These are phyloP conservation scores for Agrilus cyanescens DNA, from an alignment of 2,888 invertebrate genomes.

Conservation along the genomic window DNA sequence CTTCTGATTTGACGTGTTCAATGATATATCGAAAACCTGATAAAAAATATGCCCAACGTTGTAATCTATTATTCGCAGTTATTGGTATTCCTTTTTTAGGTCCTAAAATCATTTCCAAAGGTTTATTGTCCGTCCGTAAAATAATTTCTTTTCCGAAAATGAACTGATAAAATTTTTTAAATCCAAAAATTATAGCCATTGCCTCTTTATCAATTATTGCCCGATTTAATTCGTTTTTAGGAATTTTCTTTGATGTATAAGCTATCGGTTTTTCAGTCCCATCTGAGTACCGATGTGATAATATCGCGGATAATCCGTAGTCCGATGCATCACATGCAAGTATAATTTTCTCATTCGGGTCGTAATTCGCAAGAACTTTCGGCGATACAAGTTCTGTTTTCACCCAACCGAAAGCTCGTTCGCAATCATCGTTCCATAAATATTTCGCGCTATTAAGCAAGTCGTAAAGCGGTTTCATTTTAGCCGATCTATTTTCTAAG, in stretches of 20 bases:
- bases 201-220: constrained; percentile 8
- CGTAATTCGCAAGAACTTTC: constrained; percentile 9
- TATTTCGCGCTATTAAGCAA: constrained; percentile 4
- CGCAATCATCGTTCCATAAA: constrained; percentile 6
- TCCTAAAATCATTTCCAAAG: neutral
- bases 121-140: too few species aligned
- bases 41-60: too few species aligned
- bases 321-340: constrained; percentile 7
- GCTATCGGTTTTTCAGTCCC: constrained; percentile 12
- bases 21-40: too few species aligned
- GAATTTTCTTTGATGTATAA: constrained; percentile 1
- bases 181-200: too few species aligned
- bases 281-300: constrained; percentile 18
- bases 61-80: too few species aligned
- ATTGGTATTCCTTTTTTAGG: too few species aligned
- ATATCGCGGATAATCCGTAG: constrained; percentile 21
- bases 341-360: constrained; percentile 5
- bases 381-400: constrained; percentile 8
- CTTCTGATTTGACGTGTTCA: too few species aligned
- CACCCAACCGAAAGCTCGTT: constrained; percentile 4
- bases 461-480: constrained; percentile 8
- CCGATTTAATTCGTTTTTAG: constrained; percentile 2
- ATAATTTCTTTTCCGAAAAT: too few species aligned
- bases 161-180: too few species aligned
- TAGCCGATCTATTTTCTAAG: constrained; percentile 9